These are phyloP conservation scores for Oreocharis arfaki DNA, from an alignment of 2,113 vertebrate species.

Conservation along the genomic window DNA sequence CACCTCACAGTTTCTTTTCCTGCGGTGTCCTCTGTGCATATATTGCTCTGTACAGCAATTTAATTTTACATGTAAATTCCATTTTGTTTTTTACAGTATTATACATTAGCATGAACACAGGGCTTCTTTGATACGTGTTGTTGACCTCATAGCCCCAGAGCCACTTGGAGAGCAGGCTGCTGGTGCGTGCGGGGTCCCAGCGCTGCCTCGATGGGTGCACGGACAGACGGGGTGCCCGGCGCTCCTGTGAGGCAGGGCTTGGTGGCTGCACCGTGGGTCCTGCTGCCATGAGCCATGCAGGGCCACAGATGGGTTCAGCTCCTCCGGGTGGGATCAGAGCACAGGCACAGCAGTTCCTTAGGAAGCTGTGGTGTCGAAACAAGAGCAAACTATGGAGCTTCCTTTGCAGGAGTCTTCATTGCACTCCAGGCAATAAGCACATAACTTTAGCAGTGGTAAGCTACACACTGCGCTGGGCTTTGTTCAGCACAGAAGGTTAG, in stretches of 20 bases:
- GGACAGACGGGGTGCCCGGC: rapidly evolving
- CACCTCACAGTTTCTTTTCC: not conserved
- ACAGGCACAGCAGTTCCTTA: not conserved
- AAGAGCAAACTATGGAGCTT: not conserved
- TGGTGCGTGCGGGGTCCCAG: rapidly evolving
- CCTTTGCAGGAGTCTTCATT: not conserved
- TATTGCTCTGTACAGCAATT: not conserved
- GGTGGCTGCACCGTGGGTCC: not conserved
- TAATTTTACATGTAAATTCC: not conserved
- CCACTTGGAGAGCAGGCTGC: not conserved
- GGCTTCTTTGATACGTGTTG: not conserved
- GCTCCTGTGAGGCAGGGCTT: not conserved
- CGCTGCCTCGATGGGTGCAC: rapidly evolving
- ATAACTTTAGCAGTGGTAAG: slow-evolving; percentile 72
- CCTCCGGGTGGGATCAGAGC: rapidly evolving
- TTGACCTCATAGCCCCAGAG: not conserved
- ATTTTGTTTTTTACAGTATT: not conserved
- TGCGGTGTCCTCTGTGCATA: not conserved
- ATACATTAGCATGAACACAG: not conserved
- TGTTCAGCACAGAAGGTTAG: slow-evolving; percentile 62
- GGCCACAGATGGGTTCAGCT: not conserved
- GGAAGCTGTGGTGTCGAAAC: not conserved
- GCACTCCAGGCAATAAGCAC: slow-evolving; percentile 28
- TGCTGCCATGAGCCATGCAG: not conserved
- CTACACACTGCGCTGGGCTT: slow-evolving; percentile 72